Evolutionary conservation across 2,113 vertebrate species (phyloP), one percentile per base, ranked within the genome.

Genomic region (Jaculus jaculus): DNA sequence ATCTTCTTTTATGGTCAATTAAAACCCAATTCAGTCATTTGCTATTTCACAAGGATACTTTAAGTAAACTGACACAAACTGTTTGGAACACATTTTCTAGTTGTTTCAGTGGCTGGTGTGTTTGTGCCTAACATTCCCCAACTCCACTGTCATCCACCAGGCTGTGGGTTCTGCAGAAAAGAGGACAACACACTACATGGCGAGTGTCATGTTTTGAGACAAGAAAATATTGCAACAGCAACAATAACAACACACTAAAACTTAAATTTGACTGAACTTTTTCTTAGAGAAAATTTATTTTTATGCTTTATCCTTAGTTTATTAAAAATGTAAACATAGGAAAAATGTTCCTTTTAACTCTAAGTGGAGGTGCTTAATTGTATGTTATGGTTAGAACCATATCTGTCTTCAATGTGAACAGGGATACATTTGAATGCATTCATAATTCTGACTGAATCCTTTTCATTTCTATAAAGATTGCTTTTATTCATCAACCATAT

Each of bases 11-110:
- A 77, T 24, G 83, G 51, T 74, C 28, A 75, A 30, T 61, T 87
- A 77, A 89, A 84, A 74, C 2, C 3, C 24, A 81, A 4, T 28
- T 90, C n/a, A 71, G 28, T 32, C 58, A 75, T 87, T 68, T 39
- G 5, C 13, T 61, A 20, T 63, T 80, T 87, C 39, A 32, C 54
- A 79, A 79, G 30, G 68, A 34, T 79, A 91, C 87, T 72, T 90
- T 92, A 88, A 90, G 34, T 94, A 84, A 94, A 84, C n/a, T 80
- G 18, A 23, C n/a, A 5, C 39, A 73, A 54, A 80, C 12, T 15
- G 5, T 12, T 81, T 12, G 42, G 16, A 51, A 39, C 2, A 42
- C 80, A 51, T 10, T 61, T 92, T 61, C 51, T 66, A 66, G 2
- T 30, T 94, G 68, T 87, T 68, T 72, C 58, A 26, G 60, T 77